A percentile compares a stretch with the other conserved stretches of the same genome.
Conservation (phyloP, 2,113 vertebrate species). For the Thryonomys swinderianus region DNA sequence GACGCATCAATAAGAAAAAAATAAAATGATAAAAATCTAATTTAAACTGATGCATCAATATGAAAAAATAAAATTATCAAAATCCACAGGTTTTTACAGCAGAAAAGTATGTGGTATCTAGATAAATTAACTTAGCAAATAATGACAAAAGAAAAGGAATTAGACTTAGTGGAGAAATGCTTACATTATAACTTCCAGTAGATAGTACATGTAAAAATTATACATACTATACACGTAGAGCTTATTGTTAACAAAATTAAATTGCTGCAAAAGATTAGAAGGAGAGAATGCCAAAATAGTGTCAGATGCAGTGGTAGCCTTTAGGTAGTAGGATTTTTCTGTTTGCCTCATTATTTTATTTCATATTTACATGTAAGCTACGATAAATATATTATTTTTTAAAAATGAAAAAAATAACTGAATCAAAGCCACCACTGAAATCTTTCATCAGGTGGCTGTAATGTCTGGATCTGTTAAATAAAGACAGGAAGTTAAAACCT, state of each 20-base stretch:
- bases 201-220: background rate
- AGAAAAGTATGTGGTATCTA: background rate
- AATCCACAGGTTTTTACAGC: background rate
- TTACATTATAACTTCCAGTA: background rate
- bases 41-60: slow-evolving; percentile 25
- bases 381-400: background rate
- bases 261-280: background rate
- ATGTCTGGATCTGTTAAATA: slow-evolving; percentile 27
- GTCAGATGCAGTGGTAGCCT: background rate
- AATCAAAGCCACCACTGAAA: background rate
- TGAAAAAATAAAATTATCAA: slow-evolving; percentile 44
- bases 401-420: background rate
- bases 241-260: slow-evolving; percentile 45
- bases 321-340: background rate
- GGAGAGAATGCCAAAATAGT: slow-evolving; percentile 13
- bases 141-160: background rate
- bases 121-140: background rate
- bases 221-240: background rate
- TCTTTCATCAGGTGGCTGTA: background rate
- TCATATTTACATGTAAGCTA: background rate
- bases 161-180: background rate
- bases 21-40: slow-evolving; percentile 30
- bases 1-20: slow-evolving; percentile 32
- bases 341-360: slow-evolving; percentile 24
- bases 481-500: background rate